Conservation (phyloP, 2,113 vertebrate genomes). For the Pygoscelis adeliae region DNA sequence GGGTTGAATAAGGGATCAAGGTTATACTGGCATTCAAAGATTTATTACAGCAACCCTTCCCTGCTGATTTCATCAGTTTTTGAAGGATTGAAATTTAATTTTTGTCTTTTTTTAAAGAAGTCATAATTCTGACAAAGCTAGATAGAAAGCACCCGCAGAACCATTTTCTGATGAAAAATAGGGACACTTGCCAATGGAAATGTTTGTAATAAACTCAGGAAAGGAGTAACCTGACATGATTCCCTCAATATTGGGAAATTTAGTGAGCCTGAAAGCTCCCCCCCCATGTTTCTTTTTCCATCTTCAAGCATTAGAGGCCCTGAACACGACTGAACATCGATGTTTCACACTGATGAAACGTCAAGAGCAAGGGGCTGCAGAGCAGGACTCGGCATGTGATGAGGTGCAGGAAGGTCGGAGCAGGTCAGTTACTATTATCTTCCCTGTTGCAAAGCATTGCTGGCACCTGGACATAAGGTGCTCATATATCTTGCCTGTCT, state of each 20-base stretch:
- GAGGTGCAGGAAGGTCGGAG: background rate
- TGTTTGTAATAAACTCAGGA: background rate
- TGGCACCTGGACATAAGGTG: background rate
- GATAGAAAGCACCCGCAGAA: background rate
- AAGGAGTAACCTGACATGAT: background rate
- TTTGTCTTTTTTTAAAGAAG: background rate
- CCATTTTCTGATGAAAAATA: background rate
- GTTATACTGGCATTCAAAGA: background rate
- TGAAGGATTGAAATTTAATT: background rate
- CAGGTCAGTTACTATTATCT: background rate
- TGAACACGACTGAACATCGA: background rate
- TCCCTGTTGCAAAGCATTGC: background rate
- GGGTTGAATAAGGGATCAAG: background rate
- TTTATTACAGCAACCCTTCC: background rate
- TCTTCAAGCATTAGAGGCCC: background rate
- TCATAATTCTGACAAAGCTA: background rate
- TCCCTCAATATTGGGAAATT: background rate
- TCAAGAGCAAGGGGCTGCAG: background rate
- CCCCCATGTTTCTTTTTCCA: accelerated
- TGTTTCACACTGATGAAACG: background rate
- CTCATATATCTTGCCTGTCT: background rate
- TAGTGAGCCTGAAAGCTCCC: background rate
- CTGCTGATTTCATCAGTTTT: slow-evolving; percentile 13
- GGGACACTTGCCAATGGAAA: background rate
- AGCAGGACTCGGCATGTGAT: background rate